A percentile compares a stretch with the other conserved stretches of the same genome.
Evolutionary conservation across 2,888 invertebrate genomes (phyloP).

Genomic region (Sabatieria punctata): DNA sequence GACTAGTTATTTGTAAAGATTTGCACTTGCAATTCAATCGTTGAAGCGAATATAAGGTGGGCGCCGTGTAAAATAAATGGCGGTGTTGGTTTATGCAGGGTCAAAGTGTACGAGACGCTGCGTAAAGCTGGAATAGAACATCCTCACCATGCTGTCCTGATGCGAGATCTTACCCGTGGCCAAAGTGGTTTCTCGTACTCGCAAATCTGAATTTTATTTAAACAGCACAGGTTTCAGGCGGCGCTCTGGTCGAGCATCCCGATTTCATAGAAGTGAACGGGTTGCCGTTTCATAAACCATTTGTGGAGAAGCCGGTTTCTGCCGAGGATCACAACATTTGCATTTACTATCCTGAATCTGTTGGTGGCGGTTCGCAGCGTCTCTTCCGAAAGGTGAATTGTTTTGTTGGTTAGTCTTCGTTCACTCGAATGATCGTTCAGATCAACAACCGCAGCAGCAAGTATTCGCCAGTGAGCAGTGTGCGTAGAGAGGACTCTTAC

Average conservation of each 20-base stretch:
- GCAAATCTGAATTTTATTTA: conserved; percentile 31
- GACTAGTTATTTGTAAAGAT: too few species aligned
- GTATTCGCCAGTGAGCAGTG: conserved; percentile 75
- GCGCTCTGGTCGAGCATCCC: conserved; percentile 74
- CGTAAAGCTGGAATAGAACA: conserved; percentile 88
- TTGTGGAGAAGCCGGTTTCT: conserved; percentile 97
- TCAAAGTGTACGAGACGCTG: conserved; percentile 83
- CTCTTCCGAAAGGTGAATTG: conserved; percentile 75
- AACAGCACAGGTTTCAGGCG: conserved; percentile 41
- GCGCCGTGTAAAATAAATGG: too few species aligned
- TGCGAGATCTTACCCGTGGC: conserved; percentile 48
- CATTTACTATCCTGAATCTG: conserved; percentile 96
- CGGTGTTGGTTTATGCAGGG: conserved; percentile 40
- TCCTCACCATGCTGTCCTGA: conserved; percentile 87
- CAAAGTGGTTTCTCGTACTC: conserved; percentile 14
- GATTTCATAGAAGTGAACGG: conserved; percentile 95
- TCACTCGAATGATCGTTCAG: conserved; percentile 36
- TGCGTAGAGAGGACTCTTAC: conserved; percentile 89
- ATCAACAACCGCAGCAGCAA: conserved; percentile 96
- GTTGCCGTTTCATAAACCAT: conserved; percentile 85
- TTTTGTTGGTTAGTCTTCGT: neutral
- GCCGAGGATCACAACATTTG: conserved; percentile 99
- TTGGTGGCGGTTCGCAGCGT: conserved; percentile 87
- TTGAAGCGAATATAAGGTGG: too few species aligned
- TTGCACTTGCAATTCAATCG: too few species aligned